Percentiles rank a stretch among this genome's conserved stretches.
phyloP scores from a whole-genome alignment of 2,888 invertebrate species.

The Psylliodes chrysocephalus region DNA sequence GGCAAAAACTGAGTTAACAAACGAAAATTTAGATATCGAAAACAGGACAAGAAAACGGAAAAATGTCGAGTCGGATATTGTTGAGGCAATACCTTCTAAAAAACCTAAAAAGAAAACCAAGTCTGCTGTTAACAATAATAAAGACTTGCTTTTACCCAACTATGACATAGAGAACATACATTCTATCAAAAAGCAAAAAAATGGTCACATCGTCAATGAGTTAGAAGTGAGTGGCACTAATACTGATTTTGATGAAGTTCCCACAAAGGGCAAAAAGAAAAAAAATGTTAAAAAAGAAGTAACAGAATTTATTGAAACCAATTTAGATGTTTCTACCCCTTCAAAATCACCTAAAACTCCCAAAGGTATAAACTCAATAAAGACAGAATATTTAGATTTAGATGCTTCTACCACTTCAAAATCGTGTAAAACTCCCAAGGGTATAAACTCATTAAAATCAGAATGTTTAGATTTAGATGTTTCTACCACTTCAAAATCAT shows the following conservation, averaged over 20 bases:
- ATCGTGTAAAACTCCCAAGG: background rate
- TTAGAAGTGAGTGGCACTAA: no score
- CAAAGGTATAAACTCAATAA: background rate
- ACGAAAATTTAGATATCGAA: constrained; percentile 10
- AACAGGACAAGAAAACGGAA: constrained; percentile 23
- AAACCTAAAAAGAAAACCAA: constrained; percentile 8
- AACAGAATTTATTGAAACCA: background rate
- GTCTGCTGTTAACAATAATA: constrained; percentile 1
- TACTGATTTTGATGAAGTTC: background rate
- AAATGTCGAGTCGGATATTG: background rate
- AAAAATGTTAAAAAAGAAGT: background rate
- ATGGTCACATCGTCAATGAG: background rate
- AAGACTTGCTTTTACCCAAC: background rate
- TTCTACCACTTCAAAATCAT: background rate
- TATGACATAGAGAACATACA: constrained; percentile 11
- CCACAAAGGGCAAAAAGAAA: constrained; percentile 1
- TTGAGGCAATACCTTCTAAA: background rate
- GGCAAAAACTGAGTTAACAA: constrained; percentile 8
- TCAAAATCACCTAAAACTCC: background rate
- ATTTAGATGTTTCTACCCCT: no score
- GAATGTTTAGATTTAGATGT: background rate
- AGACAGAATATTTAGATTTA: no score
- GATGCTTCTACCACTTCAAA: no score
- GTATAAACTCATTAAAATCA: background rate
- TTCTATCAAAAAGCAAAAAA: constrained; percentile 24